phyloP scores from a whole-genome alignment of 2,888 invertebrate genomes.

The Phalera bucephala region DNA sequence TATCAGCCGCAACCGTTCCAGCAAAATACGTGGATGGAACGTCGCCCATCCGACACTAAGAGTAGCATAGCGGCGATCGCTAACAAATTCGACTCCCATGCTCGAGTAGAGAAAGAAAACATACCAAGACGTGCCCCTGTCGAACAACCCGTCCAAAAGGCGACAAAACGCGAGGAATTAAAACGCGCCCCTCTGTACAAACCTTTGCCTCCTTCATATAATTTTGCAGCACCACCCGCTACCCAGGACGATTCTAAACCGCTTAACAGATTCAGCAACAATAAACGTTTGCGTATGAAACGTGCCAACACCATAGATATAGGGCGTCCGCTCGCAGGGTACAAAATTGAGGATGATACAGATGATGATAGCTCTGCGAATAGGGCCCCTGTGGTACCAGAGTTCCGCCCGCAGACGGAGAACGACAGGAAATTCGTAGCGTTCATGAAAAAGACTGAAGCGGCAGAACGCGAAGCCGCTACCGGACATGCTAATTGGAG shows the following conservation, averaged over 20 bases:
- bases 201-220: conserved; percentile 70
- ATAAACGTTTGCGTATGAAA: conserved; percentile 89
- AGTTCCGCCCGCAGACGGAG: conserved; percentile 91
- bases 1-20: conserved; percentile 24
- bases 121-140: conserved; percentile 30
- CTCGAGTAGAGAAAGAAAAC: conserved; percentile 45
- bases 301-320: conserved; percentile 95
- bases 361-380: conserved; percentile 60
- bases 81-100: conserved; percentile 62
- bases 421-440: conserved; percentile 93
- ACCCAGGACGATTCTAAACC: conserved; percentile 63
- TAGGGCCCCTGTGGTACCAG: conserved; percentile 79
- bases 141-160: conserved; percentile 30
- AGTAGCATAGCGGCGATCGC: conserved; percentile 70
- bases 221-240: conserved; percentile 63
- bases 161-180: conserved; percentile 42
- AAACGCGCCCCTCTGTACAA: conserved; percentile 55
- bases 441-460: conserved; percentile 89
- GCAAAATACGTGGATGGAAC: conserved; percentile 30
- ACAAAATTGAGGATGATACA: conserved; percentile 75
- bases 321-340: conserved; percentile 86
- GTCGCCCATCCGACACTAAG: conserved; percentile 56
- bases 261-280: conserved; percentile 75
- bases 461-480: conserved; percentile 35
- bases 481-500: conserved; percentile 87